Evolutionary conservation across 2,113 vertebrate genomes (phyloP).

Genomic region (Empidonax alnorum): DNA sequence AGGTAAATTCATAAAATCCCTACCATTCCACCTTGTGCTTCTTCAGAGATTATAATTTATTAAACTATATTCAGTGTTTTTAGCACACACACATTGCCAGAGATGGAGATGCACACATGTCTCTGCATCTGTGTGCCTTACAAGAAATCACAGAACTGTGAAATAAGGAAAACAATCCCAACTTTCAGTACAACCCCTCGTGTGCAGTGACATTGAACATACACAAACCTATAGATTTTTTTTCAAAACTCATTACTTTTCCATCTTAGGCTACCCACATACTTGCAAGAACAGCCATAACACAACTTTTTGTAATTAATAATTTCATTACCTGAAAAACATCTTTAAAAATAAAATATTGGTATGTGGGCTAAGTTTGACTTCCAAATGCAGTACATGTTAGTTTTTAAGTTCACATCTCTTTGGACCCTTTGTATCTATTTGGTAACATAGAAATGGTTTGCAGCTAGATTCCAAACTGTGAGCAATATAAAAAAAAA

Average conservation of each 20-base stretch:
- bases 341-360: not conserved
- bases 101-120: not conserved
- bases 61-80: not conserved
- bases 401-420: not conserved
- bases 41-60: not conserved
- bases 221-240: not conserved
- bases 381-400: not conserved
- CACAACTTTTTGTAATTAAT: not conserved
- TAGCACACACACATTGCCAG: accelerated
- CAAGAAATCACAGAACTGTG: not conserved
- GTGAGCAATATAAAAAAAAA: not conserved
- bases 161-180: not conserved
- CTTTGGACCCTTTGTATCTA: not conserved
- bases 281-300: not conserved
- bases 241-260: not conserved
- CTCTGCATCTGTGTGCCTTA: not conserved
- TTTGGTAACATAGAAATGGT: not conserved
- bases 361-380: not conserved
- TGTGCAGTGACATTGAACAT: not conserved
- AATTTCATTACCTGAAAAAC: not conserved
- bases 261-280: not conserved
- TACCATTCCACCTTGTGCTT: not conserved
- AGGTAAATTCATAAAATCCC: not conserved
- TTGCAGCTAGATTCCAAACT: not conserved
- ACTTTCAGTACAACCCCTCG: not conserved